Evolutionary conservation across 23 tunicate genomes (phyloP), one percentile per base, ranked within the genome.

Genomic region (Halocynthia roretzi): DNA sequence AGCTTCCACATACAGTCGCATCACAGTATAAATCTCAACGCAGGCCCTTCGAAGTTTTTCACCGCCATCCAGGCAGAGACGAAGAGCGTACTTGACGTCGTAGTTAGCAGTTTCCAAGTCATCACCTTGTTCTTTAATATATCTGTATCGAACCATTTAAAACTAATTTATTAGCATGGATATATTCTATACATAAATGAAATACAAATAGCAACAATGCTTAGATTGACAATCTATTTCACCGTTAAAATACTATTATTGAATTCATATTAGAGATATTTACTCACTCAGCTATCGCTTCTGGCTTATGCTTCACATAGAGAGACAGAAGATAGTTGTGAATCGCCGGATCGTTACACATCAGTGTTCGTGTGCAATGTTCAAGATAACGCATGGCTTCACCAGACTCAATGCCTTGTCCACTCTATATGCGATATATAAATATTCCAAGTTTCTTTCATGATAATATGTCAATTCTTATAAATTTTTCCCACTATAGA

Each of bases 1-100:
- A 49, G 97, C 97, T 81, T 91, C 97, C 66, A 85, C 97, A 82
- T 85, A 91, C 71, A 91, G 61, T 44, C 65, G 15, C 85, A 91
- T 80, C 10, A 85, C 91, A 20, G 84, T 91, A 77, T 91, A 91
- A 20, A 91, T 85, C 12, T 21, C 63, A 53, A 91, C 97, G 68
- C 97, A 91, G 22, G 97, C 90, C 50, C 77, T 68, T n/a, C 53
- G 83, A 50, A 91, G 53, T 53, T 77, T 71, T 48, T 53, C 84
- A 22, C 68, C 80, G 8, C 61, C 82, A 22, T 80, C 84, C 66
- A 91, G 80, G 56, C 97, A 91, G 15, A 91, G 62, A 10, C 97
- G 80, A 62, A 91, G 67, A 6, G 91, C 97, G 74, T 91, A 91
- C 56, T 91, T 85, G 56, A 85, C 87, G 78, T 91, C 97, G 71